A percentile compares a stretch with the other conserved stretches of the same genome.
These are phyloP conservation scores for Geotrypetes seraphini DNA, from an alignment of 2,797 vertebrate species.

Conservation along the genomic window DNA sequence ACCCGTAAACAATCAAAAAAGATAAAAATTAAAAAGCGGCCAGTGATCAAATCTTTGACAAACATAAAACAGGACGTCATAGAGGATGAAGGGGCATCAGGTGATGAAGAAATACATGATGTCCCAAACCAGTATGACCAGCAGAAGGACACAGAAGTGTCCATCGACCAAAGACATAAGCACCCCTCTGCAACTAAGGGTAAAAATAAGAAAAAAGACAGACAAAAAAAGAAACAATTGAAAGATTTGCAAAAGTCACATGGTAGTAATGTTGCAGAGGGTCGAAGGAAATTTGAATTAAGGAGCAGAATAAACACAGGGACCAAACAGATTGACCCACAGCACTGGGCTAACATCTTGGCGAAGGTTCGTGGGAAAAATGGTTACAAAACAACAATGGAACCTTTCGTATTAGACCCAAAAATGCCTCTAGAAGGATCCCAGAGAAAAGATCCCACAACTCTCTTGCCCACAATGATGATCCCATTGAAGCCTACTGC, in stretches of 20 bases:
- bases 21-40: constrained; percentile 33
- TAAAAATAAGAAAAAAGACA: constrained; percentile 33
- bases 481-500: fast-evolving
- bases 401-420: background rate
- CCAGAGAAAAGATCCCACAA: background rate
- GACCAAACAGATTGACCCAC: constrained; percentile 75
- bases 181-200: background rate
- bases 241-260: constrained; percentile 21
- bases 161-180: constrained; percentile 17
- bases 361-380: constrained; percentile 74
- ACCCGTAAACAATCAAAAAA: constrained; percentile 35
- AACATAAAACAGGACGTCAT: constrained; percentile 44
- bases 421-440: background rate
- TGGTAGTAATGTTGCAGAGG: constrained; percentile 41
- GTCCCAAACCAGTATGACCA: constrained; percentile 1
- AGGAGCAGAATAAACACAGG: constrained; percentile 63
- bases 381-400: constrained; percentile 31
- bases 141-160: constrained; percentile 18
- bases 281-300: constrained; percentile 51
- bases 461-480: background rate
- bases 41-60: constrained; percentile 41
- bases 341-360: constrained; percentile 85
- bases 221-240: constrained; percentile 42
- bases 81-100: constrained; percentile 63
- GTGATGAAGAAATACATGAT: constrained; percentile 18